Evolutionary conservation across 1,140 invertebrate species (phyloP).

Genomic region (Ceratosolen fusciceps): DNA sequence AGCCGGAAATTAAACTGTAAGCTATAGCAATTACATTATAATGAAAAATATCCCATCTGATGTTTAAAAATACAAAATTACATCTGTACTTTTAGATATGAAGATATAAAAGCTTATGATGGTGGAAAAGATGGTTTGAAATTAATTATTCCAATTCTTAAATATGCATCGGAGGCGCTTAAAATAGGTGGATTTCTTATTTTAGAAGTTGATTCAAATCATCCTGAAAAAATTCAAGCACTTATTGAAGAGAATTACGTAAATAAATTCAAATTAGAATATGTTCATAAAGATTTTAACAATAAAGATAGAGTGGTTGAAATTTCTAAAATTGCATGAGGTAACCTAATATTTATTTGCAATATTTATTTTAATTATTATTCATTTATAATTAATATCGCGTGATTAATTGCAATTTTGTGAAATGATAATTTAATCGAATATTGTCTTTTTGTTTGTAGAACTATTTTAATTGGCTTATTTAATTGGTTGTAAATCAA

Average conservation of each 20-base stretch:
- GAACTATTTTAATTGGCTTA: no score
- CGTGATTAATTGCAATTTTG: no score
- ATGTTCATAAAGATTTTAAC: conserved; percentile 74
- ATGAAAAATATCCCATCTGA: not conserved
- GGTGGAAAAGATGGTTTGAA: conserved; percentile 76
- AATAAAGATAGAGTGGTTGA: conserved; percentile 75
- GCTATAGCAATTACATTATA: conserved; percentile 19
- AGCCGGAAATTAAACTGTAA: conserved; percentile 53
- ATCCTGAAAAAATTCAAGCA: conserved; percentile 72
- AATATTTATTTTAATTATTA: no score
- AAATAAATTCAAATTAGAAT: conserved; percentile 66
- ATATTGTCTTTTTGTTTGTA: no score
- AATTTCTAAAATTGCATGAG: conserved; percentile 64
- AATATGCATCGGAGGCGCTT: conserved; percentile 70
- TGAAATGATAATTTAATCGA: no score
- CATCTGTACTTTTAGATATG: conserved; percentile 71
- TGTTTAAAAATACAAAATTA: not conserved
- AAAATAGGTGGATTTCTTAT: conserved; percentile 72
- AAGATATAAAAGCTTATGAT: conserved; percentile 76
- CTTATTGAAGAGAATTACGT: conserved; percentile 67
- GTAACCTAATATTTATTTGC: not conserved
- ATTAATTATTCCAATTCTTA: conserved; percentile 74
- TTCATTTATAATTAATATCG: no score
- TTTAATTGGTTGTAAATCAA: no score
- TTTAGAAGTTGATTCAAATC: conserved; percentile 74